Evolutionary conservation across 2,113 vertebrate genomes (phyloP), one percentile per base, ranked within the genome.

Genomic region (Actinemys pallida): DNA sequence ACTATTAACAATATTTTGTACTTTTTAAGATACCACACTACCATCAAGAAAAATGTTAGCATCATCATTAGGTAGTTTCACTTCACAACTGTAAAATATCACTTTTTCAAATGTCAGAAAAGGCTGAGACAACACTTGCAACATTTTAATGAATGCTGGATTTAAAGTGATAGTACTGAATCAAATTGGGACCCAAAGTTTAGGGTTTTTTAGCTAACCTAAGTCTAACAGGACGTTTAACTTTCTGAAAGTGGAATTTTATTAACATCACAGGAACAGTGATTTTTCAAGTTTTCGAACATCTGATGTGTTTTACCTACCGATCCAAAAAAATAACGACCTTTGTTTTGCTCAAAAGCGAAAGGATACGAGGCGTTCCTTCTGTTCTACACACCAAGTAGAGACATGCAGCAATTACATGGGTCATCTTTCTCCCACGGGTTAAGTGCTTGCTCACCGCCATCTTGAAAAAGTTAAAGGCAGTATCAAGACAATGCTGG

Each of bases 401-500:
- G 92, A 99, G 98, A 72, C 99, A 99, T 29, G 99, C 99, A 1
- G 99, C 99, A 8, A 99, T 97, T 14, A 99, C 98, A 0, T 99
- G 99, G 2, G 98, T 89, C 88, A 98, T 97, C 96, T 98, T 99
- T n/a, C 99, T 98, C 1, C 99, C 99, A 1, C 98, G 98, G 0
- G 99, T 99, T 65, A 99, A 97, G 53, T 98, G 99, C 75, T 99
- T 99, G 97, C 96, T 98, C 81, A 99, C 99, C 0, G 99, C 99
- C 99, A 99, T 99, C 98, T 99, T 99, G 98, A 99, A 99, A 98
- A 99, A 99, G 98, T 99, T 99, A 96, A 99, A 99, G 87, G 99
- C 99, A 0, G 99, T 99, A 97, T 99, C 99, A 96, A 99, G 97
- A 89, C 99, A 99, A 88, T 99, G 99, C 25, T 99, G 98, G 97